Base-by-base conservation (phyloP, 2,113 vertebrate species). In the Sorex fumeus region DNA sequence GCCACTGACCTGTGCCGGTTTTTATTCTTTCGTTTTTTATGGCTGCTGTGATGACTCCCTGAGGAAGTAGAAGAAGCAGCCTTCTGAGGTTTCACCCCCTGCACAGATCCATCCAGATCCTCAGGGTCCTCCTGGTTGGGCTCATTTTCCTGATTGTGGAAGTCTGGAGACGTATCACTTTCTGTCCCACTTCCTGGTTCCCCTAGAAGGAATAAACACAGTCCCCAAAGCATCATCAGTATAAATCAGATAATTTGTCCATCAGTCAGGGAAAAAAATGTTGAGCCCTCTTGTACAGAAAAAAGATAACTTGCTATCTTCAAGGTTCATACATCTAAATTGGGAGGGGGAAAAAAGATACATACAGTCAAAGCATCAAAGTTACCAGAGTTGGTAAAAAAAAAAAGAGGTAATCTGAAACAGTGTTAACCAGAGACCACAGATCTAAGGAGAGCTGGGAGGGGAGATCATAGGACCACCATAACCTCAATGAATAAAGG, bases 1-100 rank as follows among this genome's bases (percentile, higher is more conserved):
- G 28, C 92, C 97, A 97, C 98, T 97, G 97, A 99, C 99, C 99
- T 99, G 98, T 99, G 99, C 95, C 99, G 98, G 97, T 99, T 99
- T 98, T 99, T 99, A 97, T 99, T 99, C 98, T 99, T 99, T 96
- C 99, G 96, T 95, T 99, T 99, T 98, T 99, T 99, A 98, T 99
- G 99, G 98, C 99, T 99, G 94, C 98, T 99, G 91, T 99, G 99
- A 96, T 99, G 99, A 92, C 99, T 98, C 92, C 99, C 98, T 0
- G 99, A 99, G 85, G 99, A 99, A 18, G 98, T 96, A 1, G 99
- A 99, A 6, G 99, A 99, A 66, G 99, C 98, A 0, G 99, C 99
- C 96, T 99, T 99, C 97, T 99, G 99, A 47, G 99, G 99, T 83
- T 99, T 99, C 93, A 99, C 98, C 93, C 99, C 99, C 95, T 99